Percentiles rank a stretch among this genome's conserved stretches.
These are phyloP conservation scores for Diaphora mendica DNA, from an alignment of 2,888 invertebrate genomes.

Conservation along the genomic window DNA sequence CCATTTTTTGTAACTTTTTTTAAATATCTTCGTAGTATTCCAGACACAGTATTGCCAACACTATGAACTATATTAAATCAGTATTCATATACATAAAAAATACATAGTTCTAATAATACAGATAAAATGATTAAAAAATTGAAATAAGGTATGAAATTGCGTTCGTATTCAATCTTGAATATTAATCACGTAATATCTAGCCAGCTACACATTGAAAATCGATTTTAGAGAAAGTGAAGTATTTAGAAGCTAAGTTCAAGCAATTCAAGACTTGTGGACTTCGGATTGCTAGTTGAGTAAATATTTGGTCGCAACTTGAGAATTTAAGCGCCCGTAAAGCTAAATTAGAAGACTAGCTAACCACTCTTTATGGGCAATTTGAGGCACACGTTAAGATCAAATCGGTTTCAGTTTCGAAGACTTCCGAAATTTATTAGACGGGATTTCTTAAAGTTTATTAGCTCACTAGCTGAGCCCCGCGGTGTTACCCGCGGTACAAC, in stretches of 20 bases:
- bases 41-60: too few species aligned
- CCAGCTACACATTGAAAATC: neutral
- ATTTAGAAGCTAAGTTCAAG: conserved; percentile 19
- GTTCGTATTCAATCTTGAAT: neutral
- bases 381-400: conserved; percentile 46
- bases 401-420: conserved; percentile 28
- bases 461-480: too few species aligned
- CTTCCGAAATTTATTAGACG: conserved; percentile 6
- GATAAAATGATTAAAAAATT: too few species aligned
- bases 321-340: conserved; percentile 58
- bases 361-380: conserved; percentile 61
- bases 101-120: too few species aligned
- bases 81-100: too few species aligned
- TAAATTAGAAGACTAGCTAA: conserved; percentile 57
- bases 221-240: conserved; percentile 15
- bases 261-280: conserved; percentile 31
- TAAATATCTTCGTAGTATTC: too few species aligned
- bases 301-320: conserved; percentile 58
- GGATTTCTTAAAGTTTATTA: conserved; percentile 32
- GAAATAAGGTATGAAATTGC: too few species aligned
- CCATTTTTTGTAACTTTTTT: too few species aligned
- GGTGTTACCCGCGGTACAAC: too few species aligned
- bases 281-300: conserved; percentile 43
- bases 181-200: neutral
- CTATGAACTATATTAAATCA: too few species aligned